Evolutionary conservation across 2,888 invertebrate genomes (phyloP), one percentile per base, ranked within the genome.

Genomic region (Thymelicus lineola): DNA sequence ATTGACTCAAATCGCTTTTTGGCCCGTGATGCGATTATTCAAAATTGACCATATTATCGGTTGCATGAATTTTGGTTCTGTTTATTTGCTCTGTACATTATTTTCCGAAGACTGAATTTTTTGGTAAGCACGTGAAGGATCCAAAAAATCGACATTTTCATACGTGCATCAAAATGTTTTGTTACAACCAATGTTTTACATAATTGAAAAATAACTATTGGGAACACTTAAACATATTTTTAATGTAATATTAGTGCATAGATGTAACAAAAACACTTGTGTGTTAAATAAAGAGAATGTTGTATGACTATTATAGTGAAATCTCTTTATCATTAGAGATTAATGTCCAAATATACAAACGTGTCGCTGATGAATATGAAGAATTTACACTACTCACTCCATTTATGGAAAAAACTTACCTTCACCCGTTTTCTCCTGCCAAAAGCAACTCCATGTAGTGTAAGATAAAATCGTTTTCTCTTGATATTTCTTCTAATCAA

Each of bases 201-300:
- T 77, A 73, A 78, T 80, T 80, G 84, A 85, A 84, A 85, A 93
- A 86, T 87, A 94, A 94, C 89, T 94, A 93, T 84, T 90, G 94
- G 94, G 94, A 94, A 86, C 94, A 94, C 88, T 93, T 89, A 93
- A 92, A 94, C 93, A 93, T 94, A 94, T 94, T 91, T 90, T 89
- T 90, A 90, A 88, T 84, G 82, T 91, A 91, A 93, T 87, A 83
- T 90, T 93, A 93, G 91, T 81, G 86, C 87, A 89, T 94, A 93
- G 92, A 87, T 87, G 81, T 88, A 88, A 81, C 76, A 76, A 85
- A 85, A 86, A 84, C 83, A 84, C 81, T 73, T 79, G 80, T 81
- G 86, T 87, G 86, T 87, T 82, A 80, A 77, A 83, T 81, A 81
- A 81, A 85, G 84, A 88, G 86, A 90, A 87, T 90, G 89, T 89